Evolutionary conservation across 2,113 vertebrate genomes (phyloP), one percentile per base, ranked within the genome.

Genomic region (Gambusia affinis): DNA sequence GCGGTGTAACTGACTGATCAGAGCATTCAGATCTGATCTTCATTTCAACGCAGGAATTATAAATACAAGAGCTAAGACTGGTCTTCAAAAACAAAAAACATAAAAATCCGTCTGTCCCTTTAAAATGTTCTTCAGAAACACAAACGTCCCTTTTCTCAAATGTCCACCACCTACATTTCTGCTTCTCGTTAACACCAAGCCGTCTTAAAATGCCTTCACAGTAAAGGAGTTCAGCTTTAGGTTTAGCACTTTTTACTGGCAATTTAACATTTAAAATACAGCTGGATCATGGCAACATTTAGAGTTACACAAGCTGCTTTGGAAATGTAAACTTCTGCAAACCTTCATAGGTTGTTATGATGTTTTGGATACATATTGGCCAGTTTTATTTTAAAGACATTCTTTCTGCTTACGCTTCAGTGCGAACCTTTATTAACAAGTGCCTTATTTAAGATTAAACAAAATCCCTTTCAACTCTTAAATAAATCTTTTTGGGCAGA

Each of bases 31-130:
- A 75, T 88, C 80, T 82, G 87, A 85, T 63, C 71, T 33, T 5
- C 1, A 42, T 83, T 87, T 87, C 57, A 90, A 87, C 83, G 91
- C 82, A 88, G 70, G 74, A 87, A 75, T 88, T 88, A 91, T 85
- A 90, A 79, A 76, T 77, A 89, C 79, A 86, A 67, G 72, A 77
- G 65, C 64, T 80, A 60, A 62, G 51, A 77, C 64, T 1, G 39
- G 62, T 71, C 73, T 29, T 70, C 66, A 75, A 73, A 80, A 69
- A 84, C 29, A 14, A 63, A 47, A 47, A 47, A 47, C 44, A 19
- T 17, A 47, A 84, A 74, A 54, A 0, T 74, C 75, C 39, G 64
- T 57, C 61, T 11, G 8, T 68, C 68, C 60, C 60, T 57, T 77
- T 63, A 82, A 76, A 78, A 65, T 81, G 65, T 68, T 64, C 64